Evolutionary conservation across 2,113 vertebrate species (phyloP), one percentile per base, ranked within the genome.

Genomic region (Phylloscopus whistleri): DNA sequence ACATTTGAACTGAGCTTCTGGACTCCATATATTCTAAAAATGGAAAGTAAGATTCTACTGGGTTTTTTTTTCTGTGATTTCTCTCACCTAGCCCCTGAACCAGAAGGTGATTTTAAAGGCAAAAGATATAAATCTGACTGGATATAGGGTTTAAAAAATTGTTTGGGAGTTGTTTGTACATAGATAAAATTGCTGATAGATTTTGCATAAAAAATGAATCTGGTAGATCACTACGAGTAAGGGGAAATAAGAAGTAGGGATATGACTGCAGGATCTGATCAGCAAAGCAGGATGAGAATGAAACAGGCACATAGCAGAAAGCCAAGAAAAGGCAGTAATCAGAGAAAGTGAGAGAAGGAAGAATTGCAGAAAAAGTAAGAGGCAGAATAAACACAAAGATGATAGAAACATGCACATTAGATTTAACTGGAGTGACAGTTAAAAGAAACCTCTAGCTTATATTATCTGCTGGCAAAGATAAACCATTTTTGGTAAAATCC

Each of bases 391-490:
- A 78, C 52, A 75, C 35, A 69, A 73, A 85, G 26, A 86, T 53
- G 68, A 84, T 35, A 88, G 70, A 88, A 77, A 84, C 33, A 55
- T 63, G 46, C 56, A 51, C 21, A 51, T 62, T 92, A 39, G 43
- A 35, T 94, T 88, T 94, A 74, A 80, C 68, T 77, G 43, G 69
- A 84, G 41, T 60, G 59, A 88, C 56, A 88, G 51, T 90, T 90
- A 69, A 84, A 85, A 94, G 72, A 93, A 90, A 90, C 64, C 72
- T 93, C 59, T 74, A 90, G 2, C 8, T 94, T 75, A 74, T 72
- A 90, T 92, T 91, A 94, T 83, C 88, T 88, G 6, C 53, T 95
- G 90, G 76, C 88, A 94, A 86, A 72, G 59, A 70, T 20, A 91
- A 92, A 58, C 23, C 14, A 13, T 88, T 92, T 93, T 90, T 92